phyloP scores from a whole-genome alignment of 2,113 vertebrate genomes.

The Mastomys natalensis region DNA sequence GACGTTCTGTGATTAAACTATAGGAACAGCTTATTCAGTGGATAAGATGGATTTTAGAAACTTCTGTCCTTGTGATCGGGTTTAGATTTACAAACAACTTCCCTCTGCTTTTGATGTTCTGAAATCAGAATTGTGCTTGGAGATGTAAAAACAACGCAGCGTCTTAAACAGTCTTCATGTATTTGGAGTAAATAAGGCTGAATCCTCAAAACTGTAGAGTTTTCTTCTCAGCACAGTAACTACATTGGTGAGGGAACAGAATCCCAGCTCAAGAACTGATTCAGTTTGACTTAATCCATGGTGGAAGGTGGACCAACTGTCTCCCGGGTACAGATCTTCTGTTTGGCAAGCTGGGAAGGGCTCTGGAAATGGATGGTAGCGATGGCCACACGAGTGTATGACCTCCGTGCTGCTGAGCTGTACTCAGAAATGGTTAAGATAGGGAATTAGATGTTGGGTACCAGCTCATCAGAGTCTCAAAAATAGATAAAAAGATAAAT shows the following conservation, averaged over 20 bases:
- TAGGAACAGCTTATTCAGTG: not conserved
- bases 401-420: not conserved
- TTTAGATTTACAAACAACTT: conserved; percentile 65
- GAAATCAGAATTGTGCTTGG: conserved; percentile 57
- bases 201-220: not conserved
- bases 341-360: not conserved
- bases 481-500: conserved; percentile 4
- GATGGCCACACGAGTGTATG: too few relatives aligned
- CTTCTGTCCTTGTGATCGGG: conserved; percentile 60
- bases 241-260: conserved; percentile 8
- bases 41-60: conserved; percentile 60
- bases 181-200: not conserved
- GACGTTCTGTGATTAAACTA: conserved; percentile 63
- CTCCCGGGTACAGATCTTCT: not conserved
- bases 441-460: not conserved
- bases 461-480: not conserved
- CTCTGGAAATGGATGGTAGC: not conserved
- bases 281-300: not conserved
- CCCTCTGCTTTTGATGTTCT: conserved; percentile 60
- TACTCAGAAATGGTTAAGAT: too few relatives aligned
- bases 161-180: not conserved
- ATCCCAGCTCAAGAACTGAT: not conserved
- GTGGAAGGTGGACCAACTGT: not conserved
- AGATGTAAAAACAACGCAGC: conserved; percentile 44
- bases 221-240: conserved; percentile 44